Percentiles rank a stretch among this genome's conserved stretches.
Evolutionary conservation across 2,113 vertebrate genomes (phyloP).

Genomic region (Trematocara stigmaticum): DNA sequence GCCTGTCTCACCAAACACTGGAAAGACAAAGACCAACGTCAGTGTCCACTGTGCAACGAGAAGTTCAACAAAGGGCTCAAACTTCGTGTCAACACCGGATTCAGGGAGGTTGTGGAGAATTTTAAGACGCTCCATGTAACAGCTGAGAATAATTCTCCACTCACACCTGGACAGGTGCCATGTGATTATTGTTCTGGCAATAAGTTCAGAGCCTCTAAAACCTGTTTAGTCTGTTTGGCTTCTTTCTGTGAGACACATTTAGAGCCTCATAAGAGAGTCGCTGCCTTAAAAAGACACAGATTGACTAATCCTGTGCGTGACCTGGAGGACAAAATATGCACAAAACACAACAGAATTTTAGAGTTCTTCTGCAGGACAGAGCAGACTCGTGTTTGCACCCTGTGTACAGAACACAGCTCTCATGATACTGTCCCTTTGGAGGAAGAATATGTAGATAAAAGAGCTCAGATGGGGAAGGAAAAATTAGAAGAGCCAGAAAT

Average conservation of each 20-base stretch:
- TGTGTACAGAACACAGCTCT: conserved; percentile 5
- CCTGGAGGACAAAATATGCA: conserved; percentile 31
- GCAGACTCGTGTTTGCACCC: background rate
- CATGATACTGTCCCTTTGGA: conserved; percentile 17
- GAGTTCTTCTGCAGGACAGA: conserved; percentile 27
- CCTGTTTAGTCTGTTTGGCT: conserved; percentile 39
- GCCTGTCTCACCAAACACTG: conserved; percentile 29
- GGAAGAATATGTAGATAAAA: background rate
- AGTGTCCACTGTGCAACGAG: conserved; percentile 43
- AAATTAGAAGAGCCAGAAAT: background rate
- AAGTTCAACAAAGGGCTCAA: conserved; percentile 16
- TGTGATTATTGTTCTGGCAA: conserved; percentile 37
- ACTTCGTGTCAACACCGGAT: conserved; percentile 27
- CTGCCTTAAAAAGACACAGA: conserved; percentile 22
- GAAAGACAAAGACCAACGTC: background rate
- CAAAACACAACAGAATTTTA: conserved; percentile 23
- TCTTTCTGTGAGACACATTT: conserved; percentile 34
- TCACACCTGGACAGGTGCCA: conserved; percentile 15
- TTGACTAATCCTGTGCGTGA: conserved; percentile 19
- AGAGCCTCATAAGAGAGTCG: conserved; percentile 17
- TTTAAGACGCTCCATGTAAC: background rate
- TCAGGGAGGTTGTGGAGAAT: conserved; percentile 39
- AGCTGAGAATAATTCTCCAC: background rate
- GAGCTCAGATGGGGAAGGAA: background rate
- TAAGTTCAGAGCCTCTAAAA: conserved; percentile 30